Evolutionary conservation across 2,888 invertebrate genomes (phyloP).

Genomic region (Molorchus minor): DNA sequence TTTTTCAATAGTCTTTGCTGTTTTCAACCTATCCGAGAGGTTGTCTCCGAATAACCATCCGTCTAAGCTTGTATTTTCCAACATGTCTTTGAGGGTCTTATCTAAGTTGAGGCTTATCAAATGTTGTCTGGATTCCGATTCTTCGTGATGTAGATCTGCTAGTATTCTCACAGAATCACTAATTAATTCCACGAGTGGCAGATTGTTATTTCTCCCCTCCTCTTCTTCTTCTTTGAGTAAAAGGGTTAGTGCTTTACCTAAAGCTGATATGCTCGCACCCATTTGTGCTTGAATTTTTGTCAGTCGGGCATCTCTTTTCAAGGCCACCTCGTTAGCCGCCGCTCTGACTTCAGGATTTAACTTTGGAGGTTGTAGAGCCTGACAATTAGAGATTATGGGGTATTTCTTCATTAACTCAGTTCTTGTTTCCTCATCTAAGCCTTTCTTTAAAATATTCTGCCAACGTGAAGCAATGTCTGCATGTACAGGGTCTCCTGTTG

Average conservation of each 20-base stretch:
- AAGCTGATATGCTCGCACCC: conserved; percentile 8
- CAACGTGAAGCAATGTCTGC: conserved; percentile 8
- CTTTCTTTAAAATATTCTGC: conserved; percentile 10
- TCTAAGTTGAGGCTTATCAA: conserved; percentile 15
- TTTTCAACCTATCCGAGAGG: conserved; percentile 7
- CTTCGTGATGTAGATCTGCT: conserved; percentile 11
- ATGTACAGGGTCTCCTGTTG: conserved; percentile 12
- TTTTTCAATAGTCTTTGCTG: conserved; percentile 11
- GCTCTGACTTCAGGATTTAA: conserved; percentile 20
- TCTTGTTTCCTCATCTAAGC: conserved; percentile 1
- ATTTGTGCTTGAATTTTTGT: conserved; percentile 11
- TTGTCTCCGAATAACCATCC: conserved; percentile 19
- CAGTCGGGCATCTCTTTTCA: conserved; percentile 2
- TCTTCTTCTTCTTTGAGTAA: conserved; percentile 5
- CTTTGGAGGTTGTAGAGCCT: conserved; percentile 1
- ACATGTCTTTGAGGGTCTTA: conserved; percentile 13
- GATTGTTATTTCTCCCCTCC: conserved; percentile 6
- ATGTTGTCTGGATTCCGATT: conserved; percentile 15
- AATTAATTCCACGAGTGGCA: conserved; percentile 6
- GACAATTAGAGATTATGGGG: conserved; percentile 8
- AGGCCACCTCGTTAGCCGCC: conserved; percentile 5
- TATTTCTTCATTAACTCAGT: conserved; percentile 8
- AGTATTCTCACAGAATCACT: conserved; percentile 11
- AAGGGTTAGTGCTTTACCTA: conserved; percentile 3
- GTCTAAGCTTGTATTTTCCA: conserved; percentile 6